phyloP scores from a whole-genome alignment of 2,797 vertebrate species.

The Morus bassanus region DNA sequence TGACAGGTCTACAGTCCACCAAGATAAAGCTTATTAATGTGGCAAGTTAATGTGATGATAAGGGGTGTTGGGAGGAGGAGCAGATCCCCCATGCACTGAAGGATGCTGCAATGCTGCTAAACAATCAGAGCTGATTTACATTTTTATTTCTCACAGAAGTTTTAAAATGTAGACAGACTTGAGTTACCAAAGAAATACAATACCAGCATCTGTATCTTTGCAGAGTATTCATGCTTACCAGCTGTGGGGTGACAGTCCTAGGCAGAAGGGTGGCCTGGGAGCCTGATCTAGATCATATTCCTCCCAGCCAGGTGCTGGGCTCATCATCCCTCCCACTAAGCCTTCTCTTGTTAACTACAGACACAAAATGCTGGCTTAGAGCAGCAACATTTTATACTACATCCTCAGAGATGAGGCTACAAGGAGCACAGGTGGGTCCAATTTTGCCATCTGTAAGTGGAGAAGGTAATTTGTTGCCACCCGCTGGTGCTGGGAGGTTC shows the following conservation, averaged over 20 bases:
- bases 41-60: not conserved
- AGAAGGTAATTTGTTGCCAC: slow-evolving; percentile 34
- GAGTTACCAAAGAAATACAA: not conserved
- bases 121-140: not conserved
- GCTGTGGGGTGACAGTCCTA: not conserved
- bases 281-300: not conserved
- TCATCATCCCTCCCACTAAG: not conserved
- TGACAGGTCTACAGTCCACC: not conserved
- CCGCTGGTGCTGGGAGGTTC: not conserved
- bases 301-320: not conserved
- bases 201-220: not conserved
- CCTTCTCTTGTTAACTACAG: not conserved
- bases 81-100: not conserved
- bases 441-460: slow-evolving; percentile 35
- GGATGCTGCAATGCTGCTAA: not conserved
- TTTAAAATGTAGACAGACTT: not conserved
- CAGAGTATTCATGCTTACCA: not conserved
- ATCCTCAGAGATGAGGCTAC: not conserved
- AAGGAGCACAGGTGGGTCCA: not conserved
- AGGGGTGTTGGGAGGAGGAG: not conserved
- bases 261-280: not conserved
- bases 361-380: not conserved
- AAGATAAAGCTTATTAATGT: slow-evolving; percentile 37
- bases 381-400: not conserved
- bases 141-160: not conserved